A percentile compares a stretch with the other conserved stretches of the same genome.
Conservation (phyloP, 2,113 vertebrate species). For the Gopherus evgoodei region DNA sequence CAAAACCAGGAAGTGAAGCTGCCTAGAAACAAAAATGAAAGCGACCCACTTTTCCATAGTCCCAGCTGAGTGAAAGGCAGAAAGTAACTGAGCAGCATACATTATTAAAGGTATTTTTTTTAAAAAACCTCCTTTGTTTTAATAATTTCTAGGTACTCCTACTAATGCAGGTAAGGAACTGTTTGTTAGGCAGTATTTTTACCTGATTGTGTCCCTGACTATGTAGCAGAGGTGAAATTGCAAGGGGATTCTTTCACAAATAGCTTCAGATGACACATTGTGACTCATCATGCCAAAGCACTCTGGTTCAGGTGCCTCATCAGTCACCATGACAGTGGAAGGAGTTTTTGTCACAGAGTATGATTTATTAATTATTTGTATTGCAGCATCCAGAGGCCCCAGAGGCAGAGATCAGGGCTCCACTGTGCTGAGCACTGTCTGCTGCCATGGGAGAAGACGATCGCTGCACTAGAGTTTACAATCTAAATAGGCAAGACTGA, state of each 20-base stretch:
- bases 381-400: not conserved
- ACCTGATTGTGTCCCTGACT: not conserved
- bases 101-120: not conserved
- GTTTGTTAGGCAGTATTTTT: not conserved
- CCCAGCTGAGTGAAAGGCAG: not conserved
- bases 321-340: not conserved
- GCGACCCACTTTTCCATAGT: accelerated
- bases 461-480: not conserved
- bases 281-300: not conserved
- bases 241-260: not conserved
- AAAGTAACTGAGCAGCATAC: not conserved
- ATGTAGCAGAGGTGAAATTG: not conserved
- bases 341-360: not conserved
- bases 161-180: not conserved
- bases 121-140: not conserved
- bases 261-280: not conserved
- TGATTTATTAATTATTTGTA: not conserved
- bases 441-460: not conserved
- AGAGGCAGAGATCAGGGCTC: not conserved
- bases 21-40: not conserved
- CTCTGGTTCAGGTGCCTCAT: not conserved
- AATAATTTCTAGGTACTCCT: not conserved
- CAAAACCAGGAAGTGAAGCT: not conserved
- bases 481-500: not conserved
- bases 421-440: not conserved